These are phyloP conservation scores for Aquatica leii DNA, from an alignment of 2,888 invertebrate genomes.

Conservation along the genomic window DNA sequence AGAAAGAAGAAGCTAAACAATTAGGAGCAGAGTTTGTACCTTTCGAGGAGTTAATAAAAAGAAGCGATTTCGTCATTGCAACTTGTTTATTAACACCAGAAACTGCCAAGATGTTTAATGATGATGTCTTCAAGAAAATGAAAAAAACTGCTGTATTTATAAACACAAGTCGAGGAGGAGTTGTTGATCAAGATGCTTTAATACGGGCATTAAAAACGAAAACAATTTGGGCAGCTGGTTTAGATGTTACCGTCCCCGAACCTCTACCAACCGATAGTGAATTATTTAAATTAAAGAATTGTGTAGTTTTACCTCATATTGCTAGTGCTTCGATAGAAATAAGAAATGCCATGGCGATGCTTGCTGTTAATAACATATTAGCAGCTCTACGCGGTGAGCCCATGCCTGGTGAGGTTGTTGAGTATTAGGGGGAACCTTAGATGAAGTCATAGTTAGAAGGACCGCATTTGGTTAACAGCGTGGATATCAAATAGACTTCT, in stretches of 20 bases:
- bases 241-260: constrained; percentile 93
- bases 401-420: constrained; percentile 73
- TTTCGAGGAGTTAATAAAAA: constrained; percentile 74
- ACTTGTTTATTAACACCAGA: constrained; percentile 81
- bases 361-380: constrained; percentile 86
- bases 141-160: constrained; percentile 85
- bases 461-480: too few species aligned
- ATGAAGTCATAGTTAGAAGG: too few species aligned
- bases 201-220: constrained; percentile 75
- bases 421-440: too few species aligned
- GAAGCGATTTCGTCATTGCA: constrained; percentile 88
- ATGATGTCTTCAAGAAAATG: constrained; percentile 84
- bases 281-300: constrained; percentile 79
- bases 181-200: constrained; percentile 82
- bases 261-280: constrained; percentile 83
- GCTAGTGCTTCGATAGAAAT: constrained; percentile 89
- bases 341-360: constrained; percentile 81
- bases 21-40: constrained; percentile 73
- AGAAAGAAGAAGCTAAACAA: constrained; percentile 66
- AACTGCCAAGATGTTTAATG: constrained; percentile 82
- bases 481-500: too few species aligned
- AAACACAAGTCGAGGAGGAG: constrained; percentile 85
- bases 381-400: constrained; percentile 73
- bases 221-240: constrained; percentile 82
- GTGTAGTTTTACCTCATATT: constrained; percentile 85